Percentiles rank a stretch among this genome's conserved stretches.
Evolutionary conservation across 2,888 invertebrate genomes (phyloP).

Genomic region (Biston betularia): DNA sequence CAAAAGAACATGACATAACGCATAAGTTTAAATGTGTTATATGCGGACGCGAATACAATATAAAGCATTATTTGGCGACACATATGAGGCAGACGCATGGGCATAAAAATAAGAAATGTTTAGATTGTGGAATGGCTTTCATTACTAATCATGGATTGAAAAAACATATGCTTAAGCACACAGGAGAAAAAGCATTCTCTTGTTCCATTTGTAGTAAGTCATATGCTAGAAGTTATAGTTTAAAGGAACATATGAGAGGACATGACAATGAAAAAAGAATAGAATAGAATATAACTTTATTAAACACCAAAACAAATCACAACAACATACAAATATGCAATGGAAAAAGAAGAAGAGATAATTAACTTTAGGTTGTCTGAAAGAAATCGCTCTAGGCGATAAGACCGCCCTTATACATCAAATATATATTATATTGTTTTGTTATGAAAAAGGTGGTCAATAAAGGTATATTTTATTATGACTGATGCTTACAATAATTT

Average conservation of each 20-base stretch:
- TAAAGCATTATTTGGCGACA: constrained; percentile 77
- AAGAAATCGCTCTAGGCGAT: too few species aligned
- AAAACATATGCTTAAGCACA: constrained; percentile 78
- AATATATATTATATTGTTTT: too few species aligned
- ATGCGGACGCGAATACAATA: constrained; percentile 69
- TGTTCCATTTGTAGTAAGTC: constrained; percentile 71
- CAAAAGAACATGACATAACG: constrained; percentile 71
- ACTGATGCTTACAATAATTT: too few species aligned
- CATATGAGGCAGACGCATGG: constrained; percentile 78
- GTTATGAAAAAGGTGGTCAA: too few species aligned
- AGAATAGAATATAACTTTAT: too few species aligned
- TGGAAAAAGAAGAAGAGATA: too few species aligned
- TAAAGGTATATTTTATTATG: too few species aligned
- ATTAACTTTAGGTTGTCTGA: too few species aligned
- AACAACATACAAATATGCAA: too few species aligned
- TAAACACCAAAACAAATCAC: too few species aligned
- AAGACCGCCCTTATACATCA: too few species aligned
- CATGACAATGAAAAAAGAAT: constrained; percentile 51
- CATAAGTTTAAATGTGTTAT: constrained; percentile 72
- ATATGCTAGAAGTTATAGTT: constrained; percentile 62
- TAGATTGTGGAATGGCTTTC: constrained; percentile 77
- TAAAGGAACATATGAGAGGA: constrained; percentile 63
- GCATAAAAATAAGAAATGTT: constrained; percentile 69
- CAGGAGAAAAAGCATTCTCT: constrained; percentile 68
- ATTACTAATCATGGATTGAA: constrained; percentile 78